These are phyloP conservation scores for Phallusia fumigata DNA, from an alignment of 23 tunicate species.

Conservation along the genomic window DNA sequence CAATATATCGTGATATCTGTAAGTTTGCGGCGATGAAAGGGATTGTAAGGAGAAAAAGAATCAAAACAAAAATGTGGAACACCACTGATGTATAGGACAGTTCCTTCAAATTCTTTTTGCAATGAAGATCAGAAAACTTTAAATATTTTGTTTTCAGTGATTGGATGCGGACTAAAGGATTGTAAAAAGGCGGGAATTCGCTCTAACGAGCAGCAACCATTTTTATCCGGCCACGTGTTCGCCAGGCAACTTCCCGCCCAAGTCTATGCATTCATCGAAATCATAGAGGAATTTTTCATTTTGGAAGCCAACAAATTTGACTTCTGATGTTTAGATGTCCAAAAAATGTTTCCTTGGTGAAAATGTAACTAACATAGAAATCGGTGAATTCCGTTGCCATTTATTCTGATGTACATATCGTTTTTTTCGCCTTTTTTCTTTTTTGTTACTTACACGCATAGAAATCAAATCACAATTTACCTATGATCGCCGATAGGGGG, in stretches of 20 bases:
- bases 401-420: neutral
- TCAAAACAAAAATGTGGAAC: no score
- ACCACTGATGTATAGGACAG: no score
- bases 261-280: conserved; percentile 2
- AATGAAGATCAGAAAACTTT: no score
- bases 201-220: neutral
- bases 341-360: no score
- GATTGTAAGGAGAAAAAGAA: no score
- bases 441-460: neutral
- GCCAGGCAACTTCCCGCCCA: neutral
- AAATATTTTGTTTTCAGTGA: neutral
- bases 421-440: neutral
- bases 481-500: neutral
- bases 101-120: no score
- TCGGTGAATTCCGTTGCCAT: neutral
- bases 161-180: neutral
- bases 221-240: neutral
- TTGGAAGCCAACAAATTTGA: no score
- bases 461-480: neutral
- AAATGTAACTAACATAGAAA: no score
- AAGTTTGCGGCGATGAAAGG: no score
- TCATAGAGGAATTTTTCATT: neutral
- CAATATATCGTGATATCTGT: no score
- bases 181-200: neutral
- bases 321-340: no score